Conservation (phyloP, 2,888 invertebrate genomes). For the Kryphioiulus occultus region DNA sequence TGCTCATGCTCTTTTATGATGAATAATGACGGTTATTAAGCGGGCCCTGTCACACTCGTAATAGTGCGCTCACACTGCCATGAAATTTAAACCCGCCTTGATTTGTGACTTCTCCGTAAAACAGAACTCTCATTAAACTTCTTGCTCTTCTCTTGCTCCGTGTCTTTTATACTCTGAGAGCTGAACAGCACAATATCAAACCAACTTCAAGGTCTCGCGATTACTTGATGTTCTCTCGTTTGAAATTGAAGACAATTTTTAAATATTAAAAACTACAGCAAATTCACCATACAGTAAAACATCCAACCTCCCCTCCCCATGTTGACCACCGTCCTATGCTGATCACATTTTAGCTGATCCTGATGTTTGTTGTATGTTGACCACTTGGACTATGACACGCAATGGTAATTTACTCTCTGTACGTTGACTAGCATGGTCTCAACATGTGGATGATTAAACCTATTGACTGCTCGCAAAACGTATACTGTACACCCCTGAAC, state of each 20-base stretch:
- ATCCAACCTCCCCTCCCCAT: not conserved
- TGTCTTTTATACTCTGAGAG: not conserved
- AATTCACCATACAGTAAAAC: too few species aligned
- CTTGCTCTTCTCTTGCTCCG: not conserved
- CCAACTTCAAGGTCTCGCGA: not conserved
- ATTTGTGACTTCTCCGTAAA: not conserved
- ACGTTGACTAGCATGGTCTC: too few species aligned
- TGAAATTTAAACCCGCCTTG: not conserved
- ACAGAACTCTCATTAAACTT: not conserved
- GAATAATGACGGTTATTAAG: slow-evolving; percentile 5
- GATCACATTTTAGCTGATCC: too few species aligned
- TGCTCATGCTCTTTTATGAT: not conserved
- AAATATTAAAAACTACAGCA: too few species aligned
- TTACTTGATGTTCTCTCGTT: not conserved
- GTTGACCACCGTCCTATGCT: too few species aligned
- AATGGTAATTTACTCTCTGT: too few species aligned
- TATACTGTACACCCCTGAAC: too few species aligned
- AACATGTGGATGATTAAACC: too few species aligned
- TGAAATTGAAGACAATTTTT: not conserved
- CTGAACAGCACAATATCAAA: not conserved
- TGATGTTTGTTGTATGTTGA: too few species aligned
- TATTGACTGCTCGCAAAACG: too few species aligned
- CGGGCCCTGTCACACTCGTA: not conserved
- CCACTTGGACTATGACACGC: too few species aligned
- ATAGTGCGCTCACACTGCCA: not conserved